Percentiles rank a stretch among this genome's conserved stretches.
Conservation (phyloP, 2,888 invertebrate species). For the Volucella bombylans region DNA sequence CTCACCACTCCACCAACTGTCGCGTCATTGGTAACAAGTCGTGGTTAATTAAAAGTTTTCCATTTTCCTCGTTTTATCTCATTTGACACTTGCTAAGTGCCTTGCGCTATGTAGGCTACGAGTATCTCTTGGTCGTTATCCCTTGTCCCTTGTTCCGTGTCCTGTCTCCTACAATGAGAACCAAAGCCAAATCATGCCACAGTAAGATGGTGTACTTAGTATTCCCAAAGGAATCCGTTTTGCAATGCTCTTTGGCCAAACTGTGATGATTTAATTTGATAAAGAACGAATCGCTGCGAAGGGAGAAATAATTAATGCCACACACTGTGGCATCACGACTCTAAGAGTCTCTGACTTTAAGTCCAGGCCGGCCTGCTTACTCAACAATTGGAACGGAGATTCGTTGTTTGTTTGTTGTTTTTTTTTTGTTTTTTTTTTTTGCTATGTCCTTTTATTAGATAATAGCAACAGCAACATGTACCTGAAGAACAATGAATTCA, state of each 20-base stretch:
- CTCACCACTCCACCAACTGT: background rate
- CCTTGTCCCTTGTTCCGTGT: background rate
- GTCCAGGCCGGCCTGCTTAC: constrained; percentile 9
- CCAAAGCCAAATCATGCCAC: background rate
- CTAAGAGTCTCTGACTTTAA: constrained; percentile 20
- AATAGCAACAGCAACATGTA: constrained; percentile 48
- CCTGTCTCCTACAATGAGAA: constrained; percentile 9
- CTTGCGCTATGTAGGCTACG: constrained; percentile 18
- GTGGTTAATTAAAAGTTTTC: constrained; percentile 73
- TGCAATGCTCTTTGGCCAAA: background rate
- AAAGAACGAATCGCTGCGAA: constrained; percentile 58
- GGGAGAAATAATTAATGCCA: constrained; percentile 70
- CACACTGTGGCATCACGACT: constrained; percentile 71
- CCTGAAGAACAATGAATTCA: constrained; percentile 50
- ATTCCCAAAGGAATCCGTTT: constrained; percentile 37
- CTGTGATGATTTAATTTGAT: constrained; percentile 71
- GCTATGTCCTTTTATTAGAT: constrained; percentile 9
- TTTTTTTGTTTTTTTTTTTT: constrained; percentile 4
- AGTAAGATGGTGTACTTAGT: background rate
- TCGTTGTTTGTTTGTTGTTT: constrained; percentile 9
- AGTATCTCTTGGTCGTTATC: background rate
- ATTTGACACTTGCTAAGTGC: constrained; percentile 66
- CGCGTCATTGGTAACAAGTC: constrained; percentile 48
- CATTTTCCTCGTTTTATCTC: constrained; percentile 64
- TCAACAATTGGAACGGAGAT: constrained; percentile 29